phyloP scores from a whole-genome alignment of 2,888 invertebrate species.

The Polymixis lichenea region DNA sequence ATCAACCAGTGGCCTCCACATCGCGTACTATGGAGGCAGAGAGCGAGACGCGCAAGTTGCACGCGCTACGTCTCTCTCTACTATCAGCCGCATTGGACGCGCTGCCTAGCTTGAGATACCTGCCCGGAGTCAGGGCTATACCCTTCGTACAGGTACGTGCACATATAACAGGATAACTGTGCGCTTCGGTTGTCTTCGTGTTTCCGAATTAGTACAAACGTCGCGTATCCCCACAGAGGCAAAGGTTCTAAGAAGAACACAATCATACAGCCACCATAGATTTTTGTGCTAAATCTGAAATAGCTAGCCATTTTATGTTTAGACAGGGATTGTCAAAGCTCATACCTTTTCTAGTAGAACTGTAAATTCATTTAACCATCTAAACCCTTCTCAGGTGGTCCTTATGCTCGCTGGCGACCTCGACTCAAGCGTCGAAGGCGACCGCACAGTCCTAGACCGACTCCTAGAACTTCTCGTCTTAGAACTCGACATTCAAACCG shows the following conservation, averaged over 20 bases:
- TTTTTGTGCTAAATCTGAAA: background rate
- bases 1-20: conserved; percentile 80
- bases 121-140: conserved; percentile 96
- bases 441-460: conserved; percentile 94
- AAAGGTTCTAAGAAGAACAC: background rate
- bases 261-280: background rate
- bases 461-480: conserved; percentile 93
- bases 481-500: conserved; percentile 92
- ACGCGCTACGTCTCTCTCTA: conserved; percentile 92
- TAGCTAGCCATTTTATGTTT: background rate
- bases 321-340: too few relatives aligned
- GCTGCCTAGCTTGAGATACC: conserved; percentile 93
- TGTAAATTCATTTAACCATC: background rate
- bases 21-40: conserved; percentile 84
- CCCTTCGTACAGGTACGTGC: conserved; percentile 96
- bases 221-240: too few relatives aligned
- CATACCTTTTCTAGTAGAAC: background rate
- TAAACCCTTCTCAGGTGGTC: conserved; percentile 91
- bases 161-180: background rate
- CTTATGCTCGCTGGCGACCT: conserved; percentile 97
- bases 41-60: conserved; percentile 90
- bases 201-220: background rate
- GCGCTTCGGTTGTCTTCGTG: background rate
- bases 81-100: conserved; percentile 94
- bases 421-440: conserved; percentile 95